Evolutionary conservation across 30 jellyfish, hydroid and myxozoan genomes (phyloP), one percentile per base, ranked within the genome.

Genomic region (Hydractinia symbiolongicarpus): DNA sequence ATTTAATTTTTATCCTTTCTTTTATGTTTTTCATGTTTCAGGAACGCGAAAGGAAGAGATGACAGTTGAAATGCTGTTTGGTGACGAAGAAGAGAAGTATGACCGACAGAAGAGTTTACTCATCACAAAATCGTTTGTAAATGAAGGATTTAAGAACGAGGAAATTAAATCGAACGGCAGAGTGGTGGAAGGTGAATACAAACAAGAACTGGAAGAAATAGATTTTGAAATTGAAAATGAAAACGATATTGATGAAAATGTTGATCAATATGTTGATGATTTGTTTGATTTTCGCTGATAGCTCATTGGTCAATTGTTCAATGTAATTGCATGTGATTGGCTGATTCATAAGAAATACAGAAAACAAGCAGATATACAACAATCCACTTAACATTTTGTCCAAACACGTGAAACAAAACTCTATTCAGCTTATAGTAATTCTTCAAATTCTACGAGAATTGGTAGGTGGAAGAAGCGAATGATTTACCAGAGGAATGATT

Each of bases 31-130:
- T 64, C 16, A 6, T 64, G 4, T 64, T 64, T 7, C 40, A 64
- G 74, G 40, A 7, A 64, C 19, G 9, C 9, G 74, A 7, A 64
- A 64, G 40, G 74, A 64, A 64, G 74, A 64, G 40, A 64, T 64
- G 74, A n/a, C 74, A n/a, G 74, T 64, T 6, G 74, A 64, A 64
- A 64, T 64, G 74, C 40, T 51, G 40, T 13, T 64, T n/a, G 74
- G 40, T 51, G 74, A 44, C 40, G 74, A 64, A 64, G 74, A 64
- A 64, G 74, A 64, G 19, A 64, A 64, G 40, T 64, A 64, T 13
- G 17, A 13, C 40, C 9, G 17, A 64, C 9, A n/a, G 74, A 64
- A 64, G 19, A n/a, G 52, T 7, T 64, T 51, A 44, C 40, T n/a
- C 40, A 44, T n/a, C 7, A 64, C 19, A 7, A 13, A 44, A 64